Evolutionary conservation across 2,797 vertebrate genomes (phyloP).

Genomic region (Xerus rutilus): DNA sequence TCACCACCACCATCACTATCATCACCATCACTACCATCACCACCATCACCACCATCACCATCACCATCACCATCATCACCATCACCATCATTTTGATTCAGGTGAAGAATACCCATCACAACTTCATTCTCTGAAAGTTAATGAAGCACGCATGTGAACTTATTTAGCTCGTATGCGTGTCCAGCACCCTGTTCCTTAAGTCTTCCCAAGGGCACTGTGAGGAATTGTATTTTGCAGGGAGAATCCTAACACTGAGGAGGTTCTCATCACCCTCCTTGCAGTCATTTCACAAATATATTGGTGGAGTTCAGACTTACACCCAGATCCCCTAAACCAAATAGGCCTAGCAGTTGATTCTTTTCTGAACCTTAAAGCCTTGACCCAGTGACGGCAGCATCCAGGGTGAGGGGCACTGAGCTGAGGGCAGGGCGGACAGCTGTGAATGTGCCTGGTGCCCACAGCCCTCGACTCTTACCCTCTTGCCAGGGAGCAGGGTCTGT

Average conservation of each 20-base stretch:
- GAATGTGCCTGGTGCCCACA: neutral
- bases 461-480: neutral
- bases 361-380: neutral
- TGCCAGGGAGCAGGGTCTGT: neutral
- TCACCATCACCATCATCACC: neutral
- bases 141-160: neutral
- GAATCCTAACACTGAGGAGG: neutral
- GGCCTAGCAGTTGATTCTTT: neutral
- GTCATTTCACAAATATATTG: neutral
- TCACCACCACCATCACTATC: neutral
- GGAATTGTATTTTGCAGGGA: neutral
- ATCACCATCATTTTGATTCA: neutral
- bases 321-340: neutral
- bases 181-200: neutral
- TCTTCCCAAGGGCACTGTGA: neutral
- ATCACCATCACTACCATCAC: too few species aligned
- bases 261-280: neutral
- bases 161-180: neutral
- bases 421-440: neutral
- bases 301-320: neutral
- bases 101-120: neutral
- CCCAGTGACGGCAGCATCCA: neutral
- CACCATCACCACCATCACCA: neutral
- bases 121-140: neutral
- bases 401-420: neutral